Conservation (phyloP, 2,113 vertebrate genomes). For the Amazona guildingii region DNA sequence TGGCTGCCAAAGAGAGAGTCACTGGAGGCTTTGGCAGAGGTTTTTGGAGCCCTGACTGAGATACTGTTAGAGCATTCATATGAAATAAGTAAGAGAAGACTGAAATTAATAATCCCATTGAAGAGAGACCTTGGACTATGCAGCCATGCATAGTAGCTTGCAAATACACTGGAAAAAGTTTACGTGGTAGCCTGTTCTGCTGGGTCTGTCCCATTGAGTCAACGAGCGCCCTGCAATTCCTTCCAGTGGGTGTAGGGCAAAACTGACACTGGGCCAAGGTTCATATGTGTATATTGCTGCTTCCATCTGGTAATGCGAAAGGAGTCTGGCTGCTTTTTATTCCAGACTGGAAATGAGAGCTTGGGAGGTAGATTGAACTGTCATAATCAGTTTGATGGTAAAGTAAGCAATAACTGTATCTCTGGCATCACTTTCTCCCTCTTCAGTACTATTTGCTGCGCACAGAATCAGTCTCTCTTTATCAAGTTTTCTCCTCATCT, state of each 20-base stretch:
- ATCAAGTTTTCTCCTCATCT: background rate
- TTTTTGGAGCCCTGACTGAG: background rate
- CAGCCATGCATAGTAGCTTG: background rate
- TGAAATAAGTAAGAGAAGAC: background rate
- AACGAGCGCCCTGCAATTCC: background rate
- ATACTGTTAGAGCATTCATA: background rate
- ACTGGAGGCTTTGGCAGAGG: conserved; percentile 9
- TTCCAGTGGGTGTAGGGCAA: background rate
- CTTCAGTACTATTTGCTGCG: background rate
- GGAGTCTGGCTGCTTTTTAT: background rate
- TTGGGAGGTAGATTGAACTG: background rate
- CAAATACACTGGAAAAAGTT: background rate
- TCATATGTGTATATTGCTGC: background rate
- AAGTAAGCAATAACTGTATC: background rate
- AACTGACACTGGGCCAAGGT: background rate
- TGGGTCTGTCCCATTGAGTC: background rate
- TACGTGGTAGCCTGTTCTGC: background rate
- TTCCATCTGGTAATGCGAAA: background rate
- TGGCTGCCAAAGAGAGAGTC: background rate
- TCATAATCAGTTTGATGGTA: background rate
- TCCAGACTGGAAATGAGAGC: background rate
- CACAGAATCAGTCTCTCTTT: background rate
- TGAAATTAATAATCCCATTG: conserved; percentile 30
- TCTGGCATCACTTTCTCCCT: background rate
- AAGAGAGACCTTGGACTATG: background rate